Base-by-base conservation (phyloP, 2,113 vertebrate genomes). In the Cryptotis parvus region DNA sequence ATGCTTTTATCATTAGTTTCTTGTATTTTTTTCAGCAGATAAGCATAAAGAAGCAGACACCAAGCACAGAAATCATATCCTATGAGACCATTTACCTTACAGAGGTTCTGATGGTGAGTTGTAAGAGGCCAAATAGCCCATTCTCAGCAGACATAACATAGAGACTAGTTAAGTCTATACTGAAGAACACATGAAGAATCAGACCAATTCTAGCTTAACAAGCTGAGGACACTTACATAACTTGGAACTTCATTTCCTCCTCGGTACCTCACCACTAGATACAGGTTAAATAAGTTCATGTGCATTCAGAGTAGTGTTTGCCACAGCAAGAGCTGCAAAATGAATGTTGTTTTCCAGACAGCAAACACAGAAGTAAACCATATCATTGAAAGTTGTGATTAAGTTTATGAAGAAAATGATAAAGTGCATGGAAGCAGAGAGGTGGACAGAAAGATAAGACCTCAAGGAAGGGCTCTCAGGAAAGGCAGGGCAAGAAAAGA, bases 81-180 rank as follows among this genome's bases (percentile, higher is more conserved):
- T 0, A 1, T 8, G 2, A 45, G 37, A 26, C 11, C n/a, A 1
- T 63, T 16, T 39, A 37, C 27, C 15, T 24, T 4, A 26, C 14
- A 39, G 68, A 80, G n/a, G 29, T 63, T 41, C 16, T 11, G 12
- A n/a, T 16, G n/a, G 81, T 12, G 16, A 33, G 5, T 2, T 22
- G 73, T n/a, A 61, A 61, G 52, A 77, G 27, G 4, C 22, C 65
- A 58, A 55, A 1, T n/a, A 68, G 82, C n/a, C 39, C 9, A 6
- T 3, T 1, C 31, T 11, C 3, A 0, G 22, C 31, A 6, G 8
- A 15, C 31, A 18, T 45, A 9, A 58, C 29, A 58, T 14, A 7
- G 43, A 87, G 22, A n/a, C 18, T 24, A 11, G 24, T 2, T 4
- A 35, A 39, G 14, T 26, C 27, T 8, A 20, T 31, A 39, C 33